phyloP scores from a whole-genome alignment of 1,140 invertebrate species.

The Papilio glaucus region DNA sequence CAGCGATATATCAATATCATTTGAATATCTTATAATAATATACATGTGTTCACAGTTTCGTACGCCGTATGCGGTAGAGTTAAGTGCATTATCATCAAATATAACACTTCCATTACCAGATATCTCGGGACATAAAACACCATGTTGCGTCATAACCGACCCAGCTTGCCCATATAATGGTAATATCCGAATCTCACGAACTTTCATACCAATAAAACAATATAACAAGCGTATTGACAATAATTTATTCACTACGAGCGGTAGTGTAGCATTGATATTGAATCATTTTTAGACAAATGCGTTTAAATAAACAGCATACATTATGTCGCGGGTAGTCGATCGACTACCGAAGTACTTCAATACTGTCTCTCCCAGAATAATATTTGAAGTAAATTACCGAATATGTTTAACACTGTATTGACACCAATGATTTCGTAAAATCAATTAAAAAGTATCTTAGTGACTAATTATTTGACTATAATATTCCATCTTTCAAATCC shows the following conservation, averaged over 20 bases:
- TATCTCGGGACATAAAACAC: conserved; percentile 57
- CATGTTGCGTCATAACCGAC: conserved; percentile 60
- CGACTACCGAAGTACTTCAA: background rate
- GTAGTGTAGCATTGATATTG: background rate
- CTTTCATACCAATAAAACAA: conserved; percentile 78
- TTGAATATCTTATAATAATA: conserved; percentile 40
- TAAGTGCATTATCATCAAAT: conserved; percentile 52
- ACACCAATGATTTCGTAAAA: too few species aligned
- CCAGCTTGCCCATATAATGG: conserved; percentile 55
- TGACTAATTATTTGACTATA: too few species aligned
- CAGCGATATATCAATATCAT: conserved; percentile 38
- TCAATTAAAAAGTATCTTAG: too few species aligned
- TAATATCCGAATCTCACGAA: conserved; percentile 68
- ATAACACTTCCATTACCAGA: conserved; percentile 49
- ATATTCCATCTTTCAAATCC: too few species aligned
- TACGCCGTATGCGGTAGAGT: conserved; percentile 39
- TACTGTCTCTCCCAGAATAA: too few species aligned
- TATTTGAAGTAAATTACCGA: too few species aligned
- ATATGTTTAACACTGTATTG: background rate
- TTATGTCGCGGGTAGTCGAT: background rate
- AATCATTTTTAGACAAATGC: background rate
- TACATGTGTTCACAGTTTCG: conserved; percentile 46
- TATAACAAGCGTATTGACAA: conserved; percentile 75
- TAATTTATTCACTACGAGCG: conserved; percentile 73
- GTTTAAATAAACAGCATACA: background rate